Percentiles rank a stretch among this genome's conserved stretches.
These are phyloP conservation scores for Colostygia pectinataria DNA, from an alignment of 2,888 invertebrate genomes.

Conservation along the genomic window DNA sequence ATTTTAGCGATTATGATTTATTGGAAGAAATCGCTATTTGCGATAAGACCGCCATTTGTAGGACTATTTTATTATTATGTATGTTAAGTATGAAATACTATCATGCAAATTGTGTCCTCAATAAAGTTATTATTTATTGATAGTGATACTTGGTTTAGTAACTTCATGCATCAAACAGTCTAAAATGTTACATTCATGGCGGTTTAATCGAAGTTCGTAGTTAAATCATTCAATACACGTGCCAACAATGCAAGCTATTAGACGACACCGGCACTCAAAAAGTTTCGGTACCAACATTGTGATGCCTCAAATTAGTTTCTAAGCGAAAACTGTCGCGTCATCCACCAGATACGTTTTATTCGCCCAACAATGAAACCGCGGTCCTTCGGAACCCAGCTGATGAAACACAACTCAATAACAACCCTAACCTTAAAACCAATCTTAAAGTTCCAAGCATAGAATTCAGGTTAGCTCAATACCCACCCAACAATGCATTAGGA, in stretches of 20 bases:
- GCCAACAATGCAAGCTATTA: slow-evolving; percentile 65
- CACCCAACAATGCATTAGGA: slow-evolving; percentile 54
- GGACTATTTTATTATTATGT: no score
- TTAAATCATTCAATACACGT: slow-evolving; percentile 55
- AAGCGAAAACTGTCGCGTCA: slow-evolving; percentile 75
- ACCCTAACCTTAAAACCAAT: slow-evolving; percentile 53
- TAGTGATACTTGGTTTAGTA: no score
- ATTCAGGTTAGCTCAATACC: slow-evolving; percentile 62
- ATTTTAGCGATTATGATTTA: no score
- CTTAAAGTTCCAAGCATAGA: slow-evolving; percentile 44
- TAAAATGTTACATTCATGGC: slow-evolving; percentile 18
- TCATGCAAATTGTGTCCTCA: no score
- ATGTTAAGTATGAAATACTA: no score
- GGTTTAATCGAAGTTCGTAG: slow-evolving; percentile 36
- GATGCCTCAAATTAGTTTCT: slow-evolving; percentile 81
- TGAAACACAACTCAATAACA: slow-evolving; percentile 54
- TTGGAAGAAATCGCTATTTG: no score
- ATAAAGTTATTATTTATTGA: no score
- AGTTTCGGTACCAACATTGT: slow-evolving; percentile 75
- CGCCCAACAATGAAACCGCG: slow-evolving; percentile 77
- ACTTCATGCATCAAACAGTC: not conserved
- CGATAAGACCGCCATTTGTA: no score
- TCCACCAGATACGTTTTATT: slow-evolving; percentile 75
- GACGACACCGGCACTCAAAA: slow-evolving; percentile 64
- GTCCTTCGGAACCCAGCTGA: slow-evolving; percentile 65